phyloP scores from a whole-genome alignment of 2,113 vertebrate genomes.

The Coracopsis vasa region DNA sequence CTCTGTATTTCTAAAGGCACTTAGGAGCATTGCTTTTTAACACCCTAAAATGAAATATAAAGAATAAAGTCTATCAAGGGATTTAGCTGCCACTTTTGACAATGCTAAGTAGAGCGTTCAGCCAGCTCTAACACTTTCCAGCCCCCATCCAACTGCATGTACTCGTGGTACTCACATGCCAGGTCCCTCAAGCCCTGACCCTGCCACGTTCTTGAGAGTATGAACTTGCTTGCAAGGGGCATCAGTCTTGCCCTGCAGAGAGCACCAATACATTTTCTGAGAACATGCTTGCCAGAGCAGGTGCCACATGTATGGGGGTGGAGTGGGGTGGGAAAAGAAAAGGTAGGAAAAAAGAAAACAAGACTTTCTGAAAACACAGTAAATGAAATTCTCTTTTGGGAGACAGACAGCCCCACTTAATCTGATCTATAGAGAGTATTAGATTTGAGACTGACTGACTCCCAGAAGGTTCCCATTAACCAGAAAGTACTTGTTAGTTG shows the following conservation, averaged over 20 bases:
- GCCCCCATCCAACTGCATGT: not conserved
- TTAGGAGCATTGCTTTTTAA: not conserved
- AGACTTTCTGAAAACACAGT: not conserved
- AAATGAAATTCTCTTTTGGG: not conserved
- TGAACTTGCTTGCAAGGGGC: not conserved
- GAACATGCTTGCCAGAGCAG: not conserved
- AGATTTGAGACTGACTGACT: not conserved
- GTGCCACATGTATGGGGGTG: fast-evolving
- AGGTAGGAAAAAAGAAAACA: not conserved
- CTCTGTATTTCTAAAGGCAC: not conserved
- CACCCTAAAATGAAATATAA: not conserved
- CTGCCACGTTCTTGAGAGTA: fast-evolving
- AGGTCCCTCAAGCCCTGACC: not conserved
- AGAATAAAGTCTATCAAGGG: not conserved
- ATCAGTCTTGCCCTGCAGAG: not conserved
- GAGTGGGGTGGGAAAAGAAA: not conserved
- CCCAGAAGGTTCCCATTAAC: not conserved
- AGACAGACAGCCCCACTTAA: not conserved
- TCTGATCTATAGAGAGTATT: not conserved
- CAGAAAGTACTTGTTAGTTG: not conserved
- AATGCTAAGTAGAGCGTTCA: not conserved
- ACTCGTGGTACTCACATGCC: fast-evolving
- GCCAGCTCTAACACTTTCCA: not conserved
- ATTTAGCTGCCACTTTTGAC: not conserved
- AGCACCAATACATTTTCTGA: not conserved